phyloP scores from a whole-genome alignment of 2,113 vertebrate species.

The Scomber colias region DNA sequence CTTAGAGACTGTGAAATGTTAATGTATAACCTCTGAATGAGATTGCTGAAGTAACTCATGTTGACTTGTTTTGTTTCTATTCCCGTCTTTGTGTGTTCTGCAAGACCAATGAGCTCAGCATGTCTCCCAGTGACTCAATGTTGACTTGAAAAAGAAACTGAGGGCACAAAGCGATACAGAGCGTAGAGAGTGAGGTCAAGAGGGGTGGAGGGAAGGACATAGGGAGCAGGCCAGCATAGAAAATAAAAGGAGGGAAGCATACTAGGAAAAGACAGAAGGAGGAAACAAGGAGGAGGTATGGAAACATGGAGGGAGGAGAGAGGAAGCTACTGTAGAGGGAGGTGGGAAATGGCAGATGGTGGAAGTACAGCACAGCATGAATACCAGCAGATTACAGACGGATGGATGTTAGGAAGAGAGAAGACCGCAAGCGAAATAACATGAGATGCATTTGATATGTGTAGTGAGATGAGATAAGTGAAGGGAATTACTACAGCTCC shows the following conservation, averaged over 20 bases:
- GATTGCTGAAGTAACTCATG: slow-evolving; percentile 8
- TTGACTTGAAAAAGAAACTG: slow-evolving; percentile 16
- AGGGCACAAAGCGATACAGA: slow-evolving; percentile 36
- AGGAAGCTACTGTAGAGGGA: slow-evolving; percentile 43
- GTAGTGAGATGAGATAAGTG: slow-evolving; percentile 2
- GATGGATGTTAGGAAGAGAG: slow-evolving; percentile 28
- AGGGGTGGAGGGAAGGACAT: slow-evolving; percentile 1
- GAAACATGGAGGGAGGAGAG: slow-evolving; percentile 30
- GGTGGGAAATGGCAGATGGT: slow-evolving; percentile 72
- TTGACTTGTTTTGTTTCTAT: slow-evolving; percentile 46
- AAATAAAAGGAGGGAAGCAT: neutral
- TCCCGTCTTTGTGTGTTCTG: slow-evolving; percentile 2
- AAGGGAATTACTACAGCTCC: neutral
- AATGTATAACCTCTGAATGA: neutral
- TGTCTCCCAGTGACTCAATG: slow-evolving; percentile 45
- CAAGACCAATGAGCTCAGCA: slow-evolving; percentile 58
- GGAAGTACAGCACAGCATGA: slow-evolving; percentile 60
- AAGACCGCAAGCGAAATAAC: slow-evolving; percentile 10
- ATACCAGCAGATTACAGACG: slow-evolving; percentile 36
- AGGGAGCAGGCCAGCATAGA: neutral
- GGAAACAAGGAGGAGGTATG: neutral
- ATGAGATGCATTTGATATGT: neutral
- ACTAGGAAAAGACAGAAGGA: slow-evolving; percentile 21
- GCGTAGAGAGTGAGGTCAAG: slow-evolving; percentile 21
- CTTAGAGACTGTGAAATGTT: neutral